These are phyloP conservation scores for Fragum whitleyi DNA, from an alignment of 2,888 invertebrate species.

Conservation along the genomic window DNA sequence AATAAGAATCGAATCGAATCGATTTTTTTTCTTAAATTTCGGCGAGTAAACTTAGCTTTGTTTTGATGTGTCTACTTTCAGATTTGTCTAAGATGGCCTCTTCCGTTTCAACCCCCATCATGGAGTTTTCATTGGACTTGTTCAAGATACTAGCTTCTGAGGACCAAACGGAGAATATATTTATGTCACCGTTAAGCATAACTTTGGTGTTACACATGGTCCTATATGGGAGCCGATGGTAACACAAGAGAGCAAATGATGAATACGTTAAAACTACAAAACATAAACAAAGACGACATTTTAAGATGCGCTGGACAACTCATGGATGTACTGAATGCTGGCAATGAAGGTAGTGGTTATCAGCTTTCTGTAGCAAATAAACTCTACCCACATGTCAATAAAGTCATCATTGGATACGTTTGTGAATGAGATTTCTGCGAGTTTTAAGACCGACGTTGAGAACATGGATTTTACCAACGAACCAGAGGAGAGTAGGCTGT, in stretches of 20 bases:
- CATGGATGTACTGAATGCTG: constrained; percentile 53
- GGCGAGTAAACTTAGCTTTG: too few relatives aligned
- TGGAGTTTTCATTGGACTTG: constrained; percentile 5
- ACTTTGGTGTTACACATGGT: constrained; percentile 85
- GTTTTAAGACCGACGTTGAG: constrained; percentile 70
- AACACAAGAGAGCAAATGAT: constrained; percentile 82
- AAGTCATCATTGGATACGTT: constrained; percentile 70
- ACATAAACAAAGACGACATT: constrained; percentile 41
- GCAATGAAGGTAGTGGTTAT: constrained; percentile 51
- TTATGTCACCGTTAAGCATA: constrained; percentile 85
- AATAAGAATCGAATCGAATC: too few relatives aligned
- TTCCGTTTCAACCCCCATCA: not conserved
- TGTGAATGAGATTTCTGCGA: constrained; percentile 60
- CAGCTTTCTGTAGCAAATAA: constrained; percentile 79
- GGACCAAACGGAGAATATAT: constrained; percentile 69
- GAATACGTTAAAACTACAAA: constrained; percentile 62
- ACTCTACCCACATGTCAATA: constrained; percentile 70
- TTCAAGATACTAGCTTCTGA: not conserved
- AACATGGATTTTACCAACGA: constrained; percentile 80
- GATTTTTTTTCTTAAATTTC: too few relatives aligned
- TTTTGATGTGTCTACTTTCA: too few relatives aligned
- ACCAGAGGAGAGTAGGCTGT: constrained; percentile 81
- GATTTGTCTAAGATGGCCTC: not conserved
- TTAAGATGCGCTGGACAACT: constrained; percentile 59
- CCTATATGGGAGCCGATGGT: constrained; percentile 83